Percentiles rank a stretch among this genome's conserved stretches.
phyloP scores from a whole-genome alignment of 2,888 invertebrate species.

The Aphelenchoides bicaudatus region DNA sequence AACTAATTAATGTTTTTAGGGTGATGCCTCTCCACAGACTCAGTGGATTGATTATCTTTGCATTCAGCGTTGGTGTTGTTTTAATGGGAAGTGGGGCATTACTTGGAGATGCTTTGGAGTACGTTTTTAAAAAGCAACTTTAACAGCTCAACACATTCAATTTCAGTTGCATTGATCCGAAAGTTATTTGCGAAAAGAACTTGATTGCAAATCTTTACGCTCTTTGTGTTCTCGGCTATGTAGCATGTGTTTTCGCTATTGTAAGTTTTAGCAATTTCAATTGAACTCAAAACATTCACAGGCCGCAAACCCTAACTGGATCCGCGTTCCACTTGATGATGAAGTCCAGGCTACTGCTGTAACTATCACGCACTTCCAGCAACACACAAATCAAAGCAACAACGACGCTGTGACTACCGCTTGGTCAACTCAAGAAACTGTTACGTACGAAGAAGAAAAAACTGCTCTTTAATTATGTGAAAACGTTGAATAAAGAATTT shows the following conservation, averaged over 20 bases:
- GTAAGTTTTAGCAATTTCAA: too few relatives aligned
- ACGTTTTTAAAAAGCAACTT: not conserved
- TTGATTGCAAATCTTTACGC: constrained; percentile 24
- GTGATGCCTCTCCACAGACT: constrained; percentile 31
- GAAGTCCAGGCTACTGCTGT: constrained; percentile 13
- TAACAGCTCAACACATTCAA: constrained; percentile 18
- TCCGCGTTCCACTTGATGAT: constrained; percentile 24
- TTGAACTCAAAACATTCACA: too few relatives aligned
- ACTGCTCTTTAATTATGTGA: too few relatives aligned
- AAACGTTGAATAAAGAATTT: too few relatives aligned
- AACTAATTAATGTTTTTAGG: constrained; percentile 15
- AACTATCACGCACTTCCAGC: too few relatives aligned
- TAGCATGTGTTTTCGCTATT: constrained; percentile 17
- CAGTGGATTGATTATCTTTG: constrained; percentile 25
- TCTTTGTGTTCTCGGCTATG: constrained; percentile 23
- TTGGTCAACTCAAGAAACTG: too few relatives aligned
- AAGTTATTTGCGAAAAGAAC: constrained; percentile 24
- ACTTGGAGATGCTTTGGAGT: constrained; percentile 25
- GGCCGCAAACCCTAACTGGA: too few relatives aligned
- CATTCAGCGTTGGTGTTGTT: constrained; percentile 27
- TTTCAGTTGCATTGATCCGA: constrained; percentile 27
- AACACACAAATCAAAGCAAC: too few relatives aligned
- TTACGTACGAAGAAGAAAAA: too few relatives aligned
- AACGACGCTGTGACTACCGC: too few relatives aligned
- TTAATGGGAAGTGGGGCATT: constrained; percentile 29